Conservation (phyloP, 2,113 vertebrate species). For the Mesembrinibis cayennensis region DNA sequence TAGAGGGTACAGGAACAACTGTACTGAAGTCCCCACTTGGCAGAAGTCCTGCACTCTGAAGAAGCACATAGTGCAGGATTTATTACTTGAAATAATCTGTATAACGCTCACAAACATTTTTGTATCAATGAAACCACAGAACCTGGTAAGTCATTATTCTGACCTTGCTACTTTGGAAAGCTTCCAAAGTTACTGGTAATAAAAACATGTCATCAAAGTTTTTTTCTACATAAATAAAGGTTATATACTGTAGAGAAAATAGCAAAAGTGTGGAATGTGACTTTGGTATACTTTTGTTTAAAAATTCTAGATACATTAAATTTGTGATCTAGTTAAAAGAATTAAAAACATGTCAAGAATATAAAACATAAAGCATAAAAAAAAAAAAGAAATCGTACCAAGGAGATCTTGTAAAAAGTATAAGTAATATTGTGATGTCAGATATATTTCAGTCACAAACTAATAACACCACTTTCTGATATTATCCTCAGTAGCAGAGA, state of each 20-base stretch:
- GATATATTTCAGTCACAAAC: neutral
- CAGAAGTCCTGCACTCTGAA: neutral
- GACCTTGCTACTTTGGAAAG: neutral
- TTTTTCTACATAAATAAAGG: neutral
- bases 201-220: neutral
- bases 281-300: neutral
- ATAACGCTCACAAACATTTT: neutral
- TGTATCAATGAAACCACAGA: neutral
- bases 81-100: neutral
- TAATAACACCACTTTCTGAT: neutral
- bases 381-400: neutral
- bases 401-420: neutral
- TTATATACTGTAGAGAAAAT: neutral
- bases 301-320: neutral
- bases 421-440: neutral
- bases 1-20: neutral
- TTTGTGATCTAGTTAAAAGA: neutral
- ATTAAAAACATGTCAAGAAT: neutral
- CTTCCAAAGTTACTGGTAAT: neutral
- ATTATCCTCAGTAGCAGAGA: neutral
- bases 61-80: neutral
- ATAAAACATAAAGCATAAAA: neutral
- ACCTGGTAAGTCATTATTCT: neutral
- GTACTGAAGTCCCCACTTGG: neutral
- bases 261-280: neutral